Conservation (phyloP, 2,113 vertebrate genomes). For the Mobula hypostoma region DNA sequence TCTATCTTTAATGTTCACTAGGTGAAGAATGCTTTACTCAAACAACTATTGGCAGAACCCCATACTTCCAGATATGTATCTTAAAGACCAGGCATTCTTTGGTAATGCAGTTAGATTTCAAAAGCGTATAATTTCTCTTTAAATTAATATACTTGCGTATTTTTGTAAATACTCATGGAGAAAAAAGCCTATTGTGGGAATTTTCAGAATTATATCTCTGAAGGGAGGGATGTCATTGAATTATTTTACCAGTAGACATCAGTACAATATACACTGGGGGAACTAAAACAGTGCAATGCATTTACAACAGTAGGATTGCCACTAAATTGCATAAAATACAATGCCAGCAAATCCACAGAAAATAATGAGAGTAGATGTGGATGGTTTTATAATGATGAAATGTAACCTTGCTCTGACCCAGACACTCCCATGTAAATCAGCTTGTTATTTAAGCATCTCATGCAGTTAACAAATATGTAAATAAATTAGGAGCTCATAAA, state of each 20-base stretch:
- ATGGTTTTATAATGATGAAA: constrained; percentile 25
- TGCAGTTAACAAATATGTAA: constrained; percentile 31
- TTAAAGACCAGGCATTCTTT: neutral
- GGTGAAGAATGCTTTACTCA: neutral
- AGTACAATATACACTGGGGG: neutral
- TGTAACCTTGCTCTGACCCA: constrained; percentile 25
- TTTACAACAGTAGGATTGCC: neutral
- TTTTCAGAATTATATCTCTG: neutral
- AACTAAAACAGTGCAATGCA: neutral
- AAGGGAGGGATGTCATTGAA: neutral
- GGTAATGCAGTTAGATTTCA: neutral
- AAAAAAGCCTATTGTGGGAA: too few species aligned
- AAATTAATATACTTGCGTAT: neutral
- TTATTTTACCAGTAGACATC: neutral
- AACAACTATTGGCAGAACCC: neutral
- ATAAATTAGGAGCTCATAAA: constrained; percentile 25
- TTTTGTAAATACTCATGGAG: neutral
- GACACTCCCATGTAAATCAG: neutral
- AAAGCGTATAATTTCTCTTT: neutral
- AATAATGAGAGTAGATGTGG: constrained; percentile 22
- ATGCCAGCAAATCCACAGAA: neutral
- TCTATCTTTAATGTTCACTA: neutral
- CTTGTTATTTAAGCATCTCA: constrained; percentile 28
- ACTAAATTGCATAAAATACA: neutral
- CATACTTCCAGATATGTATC: neutral